Evolutionary conservation across 1,140 invertebrate genomes (phyloP).

Genomic region (Drosophila ananassae): DNA sequence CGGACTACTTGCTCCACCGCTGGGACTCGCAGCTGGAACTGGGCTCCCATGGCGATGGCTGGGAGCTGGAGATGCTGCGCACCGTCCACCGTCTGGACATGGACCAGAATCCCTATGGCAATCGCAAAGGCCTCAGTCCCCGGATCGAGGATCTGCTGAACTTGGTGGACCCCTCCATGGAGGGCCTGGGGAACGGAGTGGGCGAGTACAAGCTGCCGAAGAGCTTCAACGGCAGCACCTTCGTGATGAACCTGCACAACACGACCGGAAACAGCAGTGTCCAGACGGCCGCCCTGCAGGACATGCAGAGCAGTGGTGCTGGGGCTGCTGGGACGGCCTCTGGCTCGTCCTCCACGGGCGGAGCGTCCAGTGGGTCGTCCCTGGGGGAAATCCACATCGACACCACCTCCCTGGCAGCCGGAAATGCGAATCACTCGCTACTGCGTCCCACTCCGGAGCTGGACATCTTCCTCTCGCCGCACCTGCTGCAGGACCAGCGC

Average conservation of each 20-base stretch:
- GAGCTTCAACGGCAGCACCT: conserved; percentile 85
- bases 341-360: conserved; percentile 12
- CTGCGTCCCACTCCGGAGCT: conserved; percentile 44
- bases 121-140: conserved; percentile 88
- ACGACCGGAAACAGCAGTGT: conserved; percentile 71
- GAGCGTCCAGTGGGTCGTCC: conserved; percentile 12
- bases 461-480: conserved; percentile 70
- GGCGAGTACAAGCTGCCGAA: conserved; percentile 67
- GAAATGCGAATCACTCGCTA: conserved; percentile 39
- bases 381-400: conserved; percentile 57
- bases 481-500: conserved; percentile 67
- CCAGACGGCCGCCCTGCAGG: conserved; percentile 77
- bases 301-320: conserved; percentile 56
- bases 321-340: conserved; percentile 17
- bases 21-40: conserved; percentile 85
- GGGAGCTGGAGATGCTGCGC: conserved; percentile 86
- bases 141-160: conserved; percentile 87
- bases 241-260: conserved; percentile 85
- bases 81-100: conserved; percentile 85
- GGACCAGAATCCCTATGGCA: conserved; percentile 87
- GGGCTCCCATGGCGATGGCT: conserved; percentile 85
- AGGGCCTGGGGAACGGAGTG: conserved; percentile 11
- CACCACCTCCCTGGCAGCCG: conserved; percentile 34
- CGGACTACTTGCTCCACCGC: conserved; percentile 85
- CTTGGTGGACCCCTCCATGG: conserved; percentile 79